These are phyloP conservation scores for Tortrix viridana DNA, from an alignment of 2,888 invertebrate species.

Conservation along the genomic window DNA sequence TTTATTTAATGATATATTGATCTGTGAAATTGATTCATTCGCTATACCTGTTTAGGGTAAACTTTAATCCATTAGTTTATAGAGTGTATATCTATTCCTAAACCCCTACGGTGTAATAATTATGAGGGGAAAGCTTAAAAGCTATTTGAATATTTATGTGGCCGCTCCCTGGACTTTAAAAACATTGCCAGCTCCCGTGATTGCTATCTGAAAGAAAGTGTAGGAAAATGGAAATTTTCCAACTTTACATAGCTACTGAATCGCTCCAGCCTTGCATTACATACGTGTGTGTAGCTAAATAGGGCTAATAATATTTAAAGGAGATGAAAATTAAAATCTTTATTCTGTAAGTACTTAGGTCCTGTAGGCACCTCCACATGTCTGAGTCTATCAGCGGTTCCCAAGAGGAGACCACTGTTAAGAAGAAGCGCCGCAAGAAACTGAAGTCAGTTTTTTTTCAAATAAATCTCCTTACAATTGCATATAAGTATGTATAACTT, in stretches of 20 bases:
- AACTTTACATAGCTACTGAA: not conserved
- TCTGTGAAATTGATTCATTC: slow-evolving; percentile 40
- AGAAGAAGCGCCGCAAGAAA: too few relatives aligned
- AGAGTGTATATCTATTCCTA: slow-evolving; percentile 13
- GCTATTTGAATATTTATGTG: slow-evolving; percentile 37
- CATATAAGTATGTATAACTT: too few relatives aligned
- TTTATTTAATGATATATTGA: slow-evolving; percentile 20
- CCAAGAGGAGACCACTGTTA: too few relatives aligned
- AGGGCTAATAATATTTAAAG: too few relatives aligned
- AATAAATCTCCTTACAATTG: too few relatives aligned
- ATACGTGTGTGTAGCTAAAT: not conserved
- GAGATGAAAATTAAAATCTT: too few relatives aligned
- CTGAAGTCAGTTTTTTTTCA: too few relatives aligned
- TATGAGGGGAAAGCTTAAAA: slow-evolving; percentile 32
- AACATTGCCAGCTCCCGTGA: slow-evolving; percentile 32
- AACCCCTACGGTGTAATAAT: slow-evolving; percentile 39
- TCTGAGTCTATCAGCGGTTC: too few relatives aligned
- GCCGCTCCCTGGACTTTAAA: slow-evolving; percentile 35
- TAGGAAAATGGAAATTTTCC: slow-evolving; percentile 23
- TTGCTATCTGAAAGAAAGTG: slow-evolving; percentile 37
- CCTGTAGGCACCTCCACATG: too few relatives aligned
- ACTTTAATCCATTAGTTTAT: slow-evolving; percentile 32
- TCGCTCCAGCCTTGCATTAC: too few relatives aligned
- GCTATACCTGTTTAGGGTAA: slow-evolving; percentile 36
- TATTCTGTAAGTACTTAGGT: too few relatives aligned